phyloP scores from a whole-genome alignment of 2,888 invertebrate species.

The Phalera bucephala region DNA sequence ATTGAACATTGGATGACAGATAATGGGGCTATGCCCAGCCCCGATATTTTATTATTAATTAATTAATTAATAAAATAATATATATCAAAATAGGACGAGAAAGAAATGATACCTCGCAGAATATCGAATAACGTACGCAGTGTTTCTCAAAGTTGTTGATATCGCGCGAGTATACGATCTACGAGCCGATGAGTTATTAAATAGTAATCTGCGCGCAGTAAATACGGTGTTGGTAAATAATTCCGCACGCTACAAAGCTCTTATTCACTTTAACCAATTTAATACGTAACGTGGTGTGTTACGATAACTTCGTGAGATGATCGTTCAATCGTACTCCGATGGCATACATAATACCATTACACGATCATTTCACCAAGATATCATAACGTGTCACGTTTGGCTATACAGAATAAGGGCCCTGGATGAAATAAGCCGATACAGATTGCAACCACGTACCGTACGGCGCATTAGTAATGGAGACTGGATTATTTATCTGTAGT shows the following conservation, averaged over 20 bases:
- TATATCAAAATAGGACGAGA: constrained; percentile 4
- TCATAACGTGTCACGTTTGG: too few relatives aligned
- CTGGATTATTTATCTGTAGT: background rate
- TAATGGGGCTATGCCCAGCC: background rate
- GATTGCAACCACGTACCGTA: background rate
- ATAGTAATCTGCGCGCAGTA: background rate
- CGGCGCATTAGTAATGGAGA: too few relatives aligned
- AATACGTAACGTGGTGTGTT: too few relatives aligned
- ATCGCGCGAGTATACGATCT: background rate
- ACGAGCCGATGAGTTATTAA: background rate
- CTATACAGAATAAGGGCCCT: too few relatives aligned
- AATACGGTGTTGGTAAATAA: background rate
- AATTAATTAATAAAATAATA: background rate
- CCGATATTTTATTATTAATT: too few relatives aligned
- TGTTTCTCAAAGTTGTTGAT: background rate
- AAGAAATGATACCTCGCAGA: constrained; percentile 9
- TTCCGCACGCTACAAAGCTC: background rate
- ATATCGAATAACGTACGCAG: constrained; percentile 19
- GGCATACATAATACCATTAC: too few relatives aligned
- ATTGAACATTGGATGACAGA: constrained; percentile 3
- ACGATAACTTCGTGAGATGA: too few relatives aligned
- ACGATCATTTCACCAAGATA: too few relatives aligned
- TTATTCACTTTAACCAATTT: too few relatives aligned
- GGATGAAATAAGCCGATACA: background rate
- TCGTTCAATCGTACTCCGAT: too few relatives aligned